Percentiles rank a stretch among this genome's conserved stretches.
Conservation (phyloP, 92 coral and sea anemone genomes). For the Zoanthus gigantus region DNA sequence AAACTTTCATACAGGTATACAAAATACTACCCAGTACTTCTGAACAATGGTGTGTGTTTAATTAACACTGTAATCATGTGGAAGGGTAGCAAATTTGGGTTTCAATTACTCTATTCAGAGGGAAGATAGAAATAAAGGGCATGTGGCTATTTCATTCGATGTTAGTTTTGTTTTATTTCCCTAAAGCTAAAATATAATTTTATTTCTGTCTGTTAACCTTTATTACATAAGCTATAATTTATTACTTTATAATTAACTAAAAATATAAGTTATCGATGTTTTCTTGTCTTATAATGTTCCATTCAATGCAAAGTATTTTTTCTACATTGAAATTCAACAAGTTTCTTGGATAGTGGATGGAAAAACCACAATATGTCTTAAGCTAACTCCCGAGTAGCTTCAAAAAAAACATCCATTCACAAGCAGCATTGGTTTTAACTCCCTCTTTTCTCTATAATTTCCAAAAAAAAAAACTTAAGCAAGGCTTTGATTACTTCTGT, state of each 20-base stretch:
- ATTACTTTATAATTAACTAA: neutral
- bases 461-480: too few species aligned
- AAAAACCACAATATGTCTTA: neutral
- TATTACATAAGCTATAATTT: neutral
- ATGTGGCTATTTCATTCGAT: neutral
- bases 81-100: neutral
- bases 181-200: neutral
- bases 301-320: constrained; percentile 1
- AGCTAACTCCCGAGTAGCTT: neutral
- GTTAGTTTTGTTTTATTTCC: neutral
- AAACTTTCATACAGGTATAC: neutral
- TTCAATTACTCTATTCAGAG: neutral
- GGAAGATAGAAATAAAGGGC: neutral
- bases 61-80: neutral
- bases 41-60: neutral
- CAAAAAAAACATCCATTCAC: too few species aligned
- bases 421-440: too few species aligned
- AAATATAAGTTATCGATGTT: neutral
- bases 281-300: neutral
- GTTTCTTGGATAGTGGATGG: neutral
- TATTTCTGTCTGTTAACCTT: neutral
- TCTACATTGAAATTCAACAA: constrained; percentile 22
- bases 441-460: too few species aligned
- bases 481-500: neutral
- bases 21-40: neutral